phyloP scores from a whole-genome alignment of 2,888 invertebrate genomes.

The Dolichomitus sp. region DNA sequence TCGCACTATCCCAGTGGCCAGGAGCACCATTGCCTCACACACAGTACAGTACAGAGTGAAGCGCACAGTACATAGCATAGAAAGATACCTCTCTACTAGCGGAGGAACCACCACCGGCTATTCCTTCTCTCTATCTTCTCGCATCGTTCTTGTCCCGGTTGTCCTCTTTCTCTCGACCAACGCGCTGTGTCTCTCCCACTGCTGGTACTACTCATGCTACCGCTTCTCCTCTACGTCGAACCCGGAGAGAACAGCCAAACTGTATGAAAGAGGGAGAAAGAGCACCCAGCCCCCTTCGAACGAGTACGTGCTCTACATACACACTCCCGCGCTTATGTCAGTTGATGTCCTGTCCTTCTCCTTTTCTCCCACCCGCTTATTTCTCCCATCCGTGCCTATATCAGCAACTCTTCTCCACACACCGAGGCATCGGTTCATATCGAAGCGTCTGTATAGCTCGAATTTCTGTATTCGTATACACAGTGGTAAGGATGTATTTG shows the following conservation, averaged over 20 bases:
- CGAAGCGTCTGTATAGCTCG: conserved; percentile 40
- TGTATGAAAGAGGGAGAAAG: conserved; percentile 41
- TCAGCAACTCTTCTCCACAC: conserved; percentile 25
- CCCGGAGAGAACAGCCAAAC: conserved; percentile 63
- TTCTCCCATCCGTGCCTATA: conserved; percentile 40
- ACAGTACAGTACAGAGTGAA: conserved; percentile 29
- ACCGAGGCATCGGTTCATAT: conserved; percentile 27
- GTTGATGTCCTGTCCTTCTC: conserved; percentile 75
- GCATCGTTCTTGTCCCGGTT: conserved; percentile 58
- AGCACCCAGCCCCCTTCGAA: conserved; percentile 33
- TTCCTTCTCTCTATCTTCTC: conserved; percentile 48
- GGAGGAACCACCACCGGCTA: conserved; percentile 19
- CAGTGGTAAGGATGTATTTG: conserved; percentile 2
- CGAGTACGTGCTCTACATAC: conserved; percentile 85
- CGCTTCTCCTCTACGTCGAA: conserved; percentile 77
- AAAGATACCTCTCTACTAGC: conserved; percentile 53
- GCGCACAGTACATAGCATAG: conserved; percentile 43
- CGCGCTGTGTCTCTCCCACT: conserved; percentile 44
- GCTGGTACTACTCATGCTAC: conserved; percentile 73
- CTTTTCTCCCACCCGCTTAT: conserved; percentile 29
- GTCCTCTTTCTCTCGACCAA: conserved; percentile 40
- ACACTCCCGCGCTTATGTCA: conserved; percentile 82
- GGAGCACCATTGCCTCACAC: conserved; percentile 13
- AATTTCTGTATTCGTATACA: conserved; percentile 31
- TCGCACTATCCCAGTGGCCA: background rate